phyloP scores from a whole-genome alignment of 2,797 vertebrate species.

The Scolopax bukidnonensis region DNA sequence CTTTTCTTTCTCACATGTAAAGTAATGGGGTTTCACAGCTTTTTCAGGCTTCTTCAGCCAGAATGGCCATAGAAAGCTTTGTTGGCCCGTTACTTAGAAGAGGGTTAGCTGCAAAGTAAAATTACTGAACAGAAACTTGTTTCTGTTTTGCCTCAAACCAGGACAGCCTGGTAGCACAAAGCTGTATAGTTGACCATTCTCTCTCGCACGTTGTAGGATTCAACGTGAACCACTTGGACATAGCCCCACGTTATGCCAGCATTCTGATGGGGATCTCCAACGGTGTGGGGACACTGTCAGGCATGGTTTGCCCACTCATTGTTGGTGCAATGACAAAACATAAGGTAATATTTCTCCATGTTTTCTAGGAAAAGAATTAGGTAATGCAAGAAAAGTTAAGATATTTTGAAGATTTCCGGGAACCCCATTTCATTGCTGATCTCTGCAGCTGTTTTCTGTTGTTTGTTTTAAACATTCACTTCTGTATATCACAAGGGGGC shows the following conservation, averaged over 20 bases:
- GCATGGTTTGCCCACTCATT: conserved; percentile 98
- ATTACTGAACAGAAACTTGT: too few relatives aligned
- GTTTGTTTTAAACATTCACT: background rate
- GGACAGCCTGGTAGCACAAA: background rate
- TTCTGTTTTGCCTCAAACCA: too few relatives aligned
- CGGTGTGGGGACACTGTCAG: conserved; percentile 93
- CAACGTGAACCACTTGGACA: conserved; percentile 98
- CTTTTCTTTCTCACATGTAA: background rate
- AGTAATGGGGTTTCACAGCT: background rate
- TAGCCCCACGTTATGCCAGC: conserved; percentile 96
- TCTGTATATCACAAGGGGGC: background rate
- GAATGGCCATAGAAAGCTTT: background rate
- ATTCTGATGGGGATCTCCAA: conserved; percentile 99
- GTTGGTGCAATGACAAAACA: conserved; percentile 95
- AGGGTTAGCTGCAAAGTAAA: too few relatives aligned
- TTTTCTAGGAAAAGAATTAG: background rate
- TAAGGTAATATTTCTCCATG: conserved; percentile 82
- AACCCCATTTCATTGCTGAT: background rate
- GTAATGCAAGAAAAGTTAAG: background rate
- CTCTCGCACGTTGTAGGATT: conserved; percentile 83
- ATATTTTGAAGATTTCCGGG: background rate
- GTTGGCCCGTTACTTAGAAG: background rate
- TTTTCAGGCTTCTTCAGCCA: background rate
- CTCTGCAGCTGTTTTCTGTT: background rate
- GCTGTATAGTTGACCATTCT: background rate